Base-by-base conservation (phyloP, 1,140 invertebrate species). In the Cheumatopsyche charites region DNA sequence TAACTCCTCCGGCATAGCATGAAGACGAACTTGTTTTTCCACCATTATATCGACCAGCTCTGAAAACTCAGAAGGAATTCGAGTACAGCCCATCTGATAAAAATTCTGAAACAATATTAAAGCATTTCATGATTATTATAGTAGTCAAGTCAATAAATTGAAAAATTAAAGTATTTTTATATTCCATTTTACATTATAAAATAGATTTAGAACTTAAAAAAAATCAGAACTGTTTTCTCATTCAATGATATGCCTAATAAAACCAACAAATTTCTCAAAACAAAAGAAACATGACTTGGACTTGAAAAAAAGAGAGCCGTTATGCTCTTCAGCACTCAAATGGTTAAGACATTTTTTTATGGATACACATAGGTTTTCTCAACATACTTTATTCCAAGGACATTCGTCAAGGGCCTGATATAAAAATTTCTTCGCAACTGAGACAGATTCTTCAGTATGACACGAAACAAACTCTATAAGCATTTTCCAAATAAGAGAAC, bases 11-110 rank as follows among this genome's bases (percentile, higher is more conserved):
- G 89, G 88, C 4, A 89, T 86, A 0, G 90, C 87, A 76, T 90
- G 90, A 43, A 91, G 82, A 71, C 90, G 79, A 6, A 92, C 78
- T 78, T 90, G 87, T 79, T 91, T 92, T 77, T 91, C 90, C 4
- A 87, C 85, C 68, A 92, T 86, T 0, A 92, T 79, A 78, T 91
- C 90, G 78, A 91, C 89, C 70, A 92, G 84, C 78, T 90, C 86
- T 0, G 84, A 80, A 47, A 86, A 75, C 69, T 87, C 84, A 62
- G 84, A 81, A 4, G 86, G 86, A 21, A 86, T 81, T 73, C 81
- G 82, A 21, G 81, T 81, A 5, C 82, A 82, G 3, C 85, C 86
- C 67, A 85, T 83, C 67, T 86, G 80, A 69, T 88, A 87, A 6
- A 88, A 74, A 4, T 82, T 79, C 82, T 86, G 70, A 82, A 83